Evolutionary conservation across 2,797 vertebrate genomes (phyloP), one percentile per base, ranked within the genome.

Genomic region (Coracias cyanogaster): DNA sequence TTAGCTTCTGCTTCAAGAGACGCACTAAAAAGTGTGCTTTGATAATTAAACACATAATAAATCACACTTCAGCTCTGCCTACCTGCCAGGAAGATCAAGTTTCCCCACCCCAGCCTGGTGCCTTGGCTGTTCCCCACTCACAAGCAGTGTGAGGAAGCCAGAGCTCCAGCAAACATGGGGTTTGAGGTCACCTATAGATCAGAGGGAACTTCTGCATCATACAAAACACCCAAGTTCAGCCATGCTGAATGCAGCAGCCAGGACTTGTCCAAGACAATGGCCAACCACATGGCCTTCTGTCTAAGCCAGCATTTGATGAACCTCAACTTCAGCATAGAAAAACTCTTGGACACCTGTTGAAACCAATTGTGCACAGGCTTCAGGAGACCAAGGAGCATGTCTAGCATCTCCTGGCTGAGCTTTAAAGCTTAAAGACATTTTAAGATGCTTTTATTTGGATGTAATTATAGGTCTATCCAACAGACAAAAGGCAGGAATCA

Each of bases 281-380:
- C 4, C 64, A 26, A 2, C 62, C 28, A 43, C 35, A 12, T 1
- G 1, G 3, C n/a, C 29, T 66, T 41, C 21, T 1, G 6, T 33
- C 41, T n/a, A 41, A 65, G 11, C 18, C 57, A 48, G 24, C 0
- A 0, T 7, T 29, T 39, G 57, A 10, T 3, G 15, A 18, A 31
- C 8, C 16, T 22, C 0, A 0, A 3, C 19, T 54, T 41, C 31
- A 52, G 61, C 22, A 3, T 1, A 10, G 55, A 13, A 48, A 77
- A 15, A 18, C 13, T 66, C 43, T 13, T 18, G 8, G 24, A 5
- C 4, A 12, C 22, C 37, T 31, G 4, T 26, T 22, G 46, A 86
- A 86, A 43, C 9, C 54, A 74, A 39, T 14, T 2, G 2, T 1
- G 0, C 20, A 37, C 5, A 31, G 43, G 9, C 2, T 69, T 72